Base-by-base conservation (phyloP, 2,888 invertebrate genomes). In the Eurytoma adleriae region DNA sequence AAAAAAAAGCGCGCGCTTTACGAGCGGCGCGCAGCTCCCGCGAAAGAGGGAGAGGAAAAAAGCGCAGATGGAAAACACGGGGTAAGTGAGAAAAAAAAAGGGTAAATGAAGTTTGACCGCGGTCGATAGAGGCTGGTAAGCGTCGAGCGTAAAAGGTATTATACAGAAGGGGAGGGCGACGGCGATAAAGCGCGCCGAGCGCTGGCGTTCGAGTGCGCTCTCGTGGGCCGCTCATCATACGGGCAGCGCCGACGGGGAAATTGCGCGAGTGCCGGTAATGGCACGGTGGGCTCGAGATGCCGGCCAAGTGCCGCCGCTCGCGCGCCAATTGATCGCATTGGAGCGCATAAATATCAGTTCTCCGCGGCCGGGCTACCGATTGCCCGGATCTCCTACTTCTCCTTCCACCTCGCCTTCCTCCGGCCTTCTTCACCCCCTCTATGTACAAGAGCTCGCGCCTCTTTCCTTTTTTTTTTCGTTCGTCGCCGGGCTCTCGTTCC, bases 291-390 rank as follows among this genome's bases (percentile, higher is more conserved):
- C 48, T 48, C 62, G 62, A 48, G 50, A 48, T 48, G 66, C 48
- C 66, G 18, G 18, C 48, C 66, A 66, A 66, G 48, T 66, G 66
- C 66, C 66, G 18, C 14, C 48, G 52, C 52, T 12, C 12, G 52
- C 52, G 52, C 66, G 48, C 50, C 48, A 66, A 66, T 48, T 66
- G 66, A 66, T 66, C 66, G 66, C 48, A 66, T 66, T 48, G 48
- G 18, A 48, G 48, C 18, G 66, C 66, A 66, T 66, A 66, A 66
- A 66, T 66, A 66, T 66, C 66, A 66, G 66, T 48, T 48, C 66
- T 48, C 66, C 64, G 4, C 40, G 30, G 18, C n/a, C n/a, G n/a
- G n/a, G 66, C 18, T 13, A 12, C 48, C 20, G 13, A 48, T 48
- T 66, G 48, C 48, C 48, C 48, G 10, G 20, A 13, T 13, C 13